Conservation (phyloP, 2,888 invertebrate genomes). For the Cenopis cana region DNA sequence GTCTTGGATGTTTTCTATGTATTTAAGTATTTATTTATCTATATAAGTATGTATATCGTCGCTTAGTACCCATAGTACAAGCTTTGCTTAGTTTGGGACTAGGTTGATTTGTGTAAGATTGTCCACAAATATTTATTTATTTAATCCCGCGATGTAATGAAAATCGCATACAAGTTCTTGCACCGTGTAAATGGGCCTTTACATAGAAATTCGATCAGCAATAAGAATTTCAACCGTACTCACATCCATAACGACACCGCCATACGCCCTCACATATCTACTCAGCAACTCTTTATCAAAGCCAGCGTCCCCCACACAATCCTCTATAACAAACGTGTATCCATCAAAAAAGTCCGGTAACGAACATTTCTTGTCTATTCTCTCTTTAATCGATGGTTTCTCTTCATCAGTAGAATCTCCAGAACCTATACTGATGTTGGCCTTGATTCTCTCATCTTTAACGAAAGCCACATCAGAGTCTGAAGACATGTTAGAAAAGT, state of each 20-base stretch:
- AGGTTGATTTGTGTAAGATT: no score
- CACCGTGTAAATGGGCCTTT: no score
- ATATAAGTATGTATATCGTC: no score
- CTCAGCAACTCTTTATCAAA: conserved; percentile 62
- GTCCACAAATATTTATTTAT: no score
- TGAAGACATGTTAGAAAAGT: conserved; percentile 23
- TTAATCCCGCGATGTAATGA: no score
- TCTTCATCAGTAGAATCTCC: conserved; percentile 37
- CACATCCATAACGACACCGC: conserved; percentile 78
- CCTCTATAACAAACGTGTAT: conserved; percentile 74
- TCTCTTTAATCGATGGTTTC: conserved; percentile 16
- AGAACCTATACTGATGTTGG: conserved; percentile 24
- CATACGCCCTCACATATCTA: conserved; percentile 86
- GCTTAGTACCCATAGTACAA: no score
- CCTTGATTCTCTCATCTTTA: conserved; percentile 43
- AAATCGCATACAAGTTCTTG: no score
- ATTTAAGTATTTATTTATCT: no score
- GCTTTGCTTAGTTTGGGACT: no score
- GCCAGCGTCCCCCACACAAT: conserved; percentile 55
- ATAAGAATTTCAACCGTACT: no score
- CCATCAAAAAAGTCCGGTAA: conserved; percentile 80
- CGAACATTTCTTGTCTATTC: conserved; percentile 27
- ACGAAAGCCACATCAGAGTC: conserved; percentile 41
- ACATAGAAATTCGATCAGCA: no score
- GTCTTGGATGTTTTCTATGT: no score